These are phyloP conservation scores for Nestor notabilis DNA, from an alignment of 2,113 vertebrate genomes.

Conservation along the genomic window DNA sequence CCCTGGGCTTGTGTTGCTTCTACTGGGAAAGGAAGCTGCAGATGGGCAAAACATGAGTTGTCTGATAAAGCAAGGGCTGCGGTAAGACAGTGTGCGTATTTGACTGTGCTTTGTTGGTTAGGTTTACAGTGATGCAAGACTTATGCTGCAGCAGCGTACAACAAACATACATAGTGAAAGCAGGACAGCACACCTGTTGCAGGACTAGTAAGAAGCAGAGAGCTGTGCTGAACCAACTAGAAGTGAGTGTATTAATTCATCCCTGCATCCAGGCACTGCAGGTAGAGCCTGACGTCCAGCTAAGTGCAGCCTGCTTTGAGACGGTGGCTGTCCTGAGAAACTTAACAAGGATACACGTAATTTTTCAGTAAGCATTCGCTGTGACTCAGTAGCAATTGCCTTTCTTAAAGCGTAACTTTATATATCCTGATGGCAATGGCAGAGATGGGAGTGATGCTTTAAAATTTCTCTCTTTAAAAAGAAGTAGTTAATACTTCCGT, in stretches of 20 bases:
- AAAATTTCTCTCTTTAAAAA: background rate
- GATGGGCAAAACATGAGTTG: background rate
- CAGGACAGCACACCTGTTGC: background rate
- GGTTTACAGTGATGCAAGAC: background rate
- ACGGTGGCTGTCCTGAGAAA: background rate
- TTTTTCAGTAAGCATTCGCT: background rate
- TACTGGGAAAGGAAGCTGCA: background rate
- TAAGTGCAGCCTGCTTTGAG: background rate
- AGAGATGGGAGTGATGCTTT: background rate
- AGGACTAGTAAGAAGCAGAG: background rate
- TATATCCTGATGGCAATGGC: background rate
- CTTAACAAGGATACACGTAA: background rate
- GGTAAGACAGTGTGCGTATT: background rate
- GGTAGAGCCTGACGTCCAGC: background rate
- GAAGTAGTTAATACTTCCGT: background rate
- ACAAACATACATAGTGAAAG: rapidly evolving
- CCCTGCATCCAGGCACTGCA: background rate
- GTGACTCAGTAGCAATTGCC: background rate
- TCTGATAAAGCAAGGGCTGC: background rate
- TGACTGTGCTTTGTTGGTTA: background rate
- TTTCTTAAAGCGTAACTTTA: background rate
- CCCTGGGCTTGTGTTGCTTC: background rate
- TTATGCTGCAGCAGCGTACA: background rate
- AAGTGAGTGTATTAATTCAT: background rate
- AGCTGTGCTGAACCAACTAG: background rate